These are phyloP conservation scores for Dasysyrphus tricinctus DNA, from an alignment of 2,888 invertebrate species.

Conservation along the genomic window DNA sequence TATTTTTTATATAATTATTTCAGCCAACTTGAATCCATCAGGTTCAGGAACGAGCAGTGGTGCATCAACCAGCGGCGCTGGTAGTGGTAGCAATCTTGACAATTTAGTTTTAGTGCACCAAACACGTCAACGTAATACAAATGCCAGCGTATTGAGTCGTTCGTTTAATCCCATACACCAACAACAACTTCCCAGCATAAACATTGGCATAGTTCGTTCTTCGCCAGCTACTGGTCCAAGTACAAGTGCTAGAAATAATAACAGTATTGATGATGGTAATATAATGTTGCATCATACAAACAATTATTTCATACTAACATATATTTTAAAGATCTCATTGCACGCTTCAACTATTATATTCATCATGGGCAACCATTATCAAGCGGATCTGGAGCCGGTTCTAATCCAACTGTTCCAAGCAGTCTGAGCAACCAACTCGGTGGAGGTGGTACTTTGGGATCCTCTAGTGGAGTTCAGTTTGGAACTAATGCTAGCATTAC, in stretches of 20 bases:
- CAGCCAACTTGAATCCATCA: slow-evolving; percentile 54
- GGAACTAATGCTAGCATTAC: slow-evolving; percentile 62
- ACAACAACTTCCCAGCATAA: slow-evolving; percentile 85
- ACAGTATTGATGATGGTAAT: slow-evolving; percentile 61
- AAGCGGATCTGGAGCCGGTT: slow-evolving; percentile 27
- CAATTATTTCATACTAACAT: neutral
- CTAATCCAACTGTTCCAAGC: slow-evolving; percentile 30
- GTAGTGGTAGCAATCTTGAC: neutral
- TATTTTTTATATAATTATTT: neutral
- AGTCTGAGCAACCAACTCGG: slow-evolving; percentile 22
- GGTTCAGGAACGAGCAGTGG: slow-evolving; percentile 38
- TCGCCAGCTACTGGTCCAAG: slow-evolving; percentile 49
- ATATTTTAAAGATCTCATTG: slow-evolving; percentile 50
- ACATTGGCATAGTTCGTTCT: slow-evolving; percentile 87
- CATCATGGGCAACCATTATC: slow-evolving; percentile 58
- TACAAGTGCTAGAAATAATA: slow-evolving; percentile 33
- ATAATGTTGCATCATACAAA: neutral
- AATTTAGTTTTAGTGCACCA: slow-evolving; percentile 47
- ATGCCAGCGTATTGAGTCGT: slow-evolving; percentile 50
- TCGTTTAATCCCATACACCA: slow-evolving; percentile 80
- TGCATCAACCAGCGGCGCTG: slow-evolving; percentile 45
- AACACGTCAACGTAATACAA: slow-evolving; percentile 47
- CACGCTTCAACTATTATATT: slow-evolving; percentile 68
- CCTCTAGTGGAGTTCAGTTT: slow-evolving; percentile 34
- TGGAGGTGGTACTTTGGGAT: slow-evolving; percentile 16